Percentiles rank a stretch among this genome's conserved stretches.
phyloP scores from a whole-genome alignment of 2,797 vertebrate genomes.

The Sebastes itinus region DNA sequence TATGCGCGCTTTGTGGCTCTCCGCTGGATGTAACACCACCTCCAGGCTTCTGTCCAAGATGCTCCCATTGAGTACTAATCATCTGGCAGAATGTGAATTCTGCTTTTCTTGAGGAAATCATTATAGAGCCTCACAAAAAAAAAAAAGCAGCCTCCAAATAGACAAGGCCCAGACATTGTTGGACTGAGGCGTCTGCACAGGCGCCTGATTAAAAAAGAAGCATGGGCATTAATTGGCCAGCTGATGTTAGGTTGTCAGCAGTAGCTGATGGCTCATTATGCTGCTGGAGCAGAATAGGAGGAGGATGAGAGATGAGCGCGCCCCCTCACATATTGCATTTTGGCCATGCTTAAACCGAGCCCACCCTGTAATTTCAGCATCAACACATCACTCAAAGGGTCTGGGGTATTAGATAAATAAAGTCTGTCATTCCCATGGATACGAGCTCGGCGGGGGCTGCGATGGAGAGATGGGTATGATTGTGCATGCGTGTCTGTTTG shows the following conservation, averaged over 20 bases:
- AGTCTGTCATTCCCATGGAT: conserved; percentile 57
- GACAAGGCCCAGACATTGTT: conserved; percentile 57
- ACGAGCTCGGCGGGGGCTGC: conserved; percentile 19
- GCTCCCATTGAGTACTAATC: conserved; percentile 65
- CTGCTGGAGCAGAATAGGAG: conserved; percentile 63
- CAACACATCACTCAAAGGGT: conserved; percentile 65
- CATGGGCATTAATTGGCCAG: conserved; percentile 75
- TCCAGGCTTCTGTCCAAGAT: conserved; percentile 68
- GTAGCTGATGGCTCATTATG: conserved; percentile 74
- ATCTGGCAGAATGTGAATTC: conserved; percentile 67
- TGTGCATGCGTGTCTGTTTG: conserved; percentile 49
- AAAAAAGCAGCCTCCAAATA: conserved; percentile 51
- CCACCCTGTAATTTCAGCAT: conserved; percentile 67
- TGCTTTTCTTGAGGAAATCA: conserved; percentile 69
- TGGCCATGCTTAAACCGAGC: conserved; percentile 57
- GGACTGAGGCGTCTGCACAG: conserved; percentile 69
- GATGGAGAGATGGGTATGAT: conserved; percentile 41
- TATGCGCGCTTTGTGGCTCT: conserved; percentile 48
- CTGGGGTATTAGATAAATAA: conserved; percentile 64
- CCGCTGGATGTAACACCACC: conserved; percentile 55
- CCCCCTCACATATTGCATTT: conserved; percentile 54
- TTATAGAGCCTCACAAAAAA: conserved; percentile 48
- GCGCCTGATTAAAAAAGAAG: conserved; percentile 77
- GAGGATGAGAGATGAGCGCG: conserved; percentile 49
- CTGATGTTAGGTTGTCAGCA: conserved; percentile 78